Base-by-base conservation (phyloP, 2,888 invertebrate species). In the Lycocerus yunnanus region DNA sequence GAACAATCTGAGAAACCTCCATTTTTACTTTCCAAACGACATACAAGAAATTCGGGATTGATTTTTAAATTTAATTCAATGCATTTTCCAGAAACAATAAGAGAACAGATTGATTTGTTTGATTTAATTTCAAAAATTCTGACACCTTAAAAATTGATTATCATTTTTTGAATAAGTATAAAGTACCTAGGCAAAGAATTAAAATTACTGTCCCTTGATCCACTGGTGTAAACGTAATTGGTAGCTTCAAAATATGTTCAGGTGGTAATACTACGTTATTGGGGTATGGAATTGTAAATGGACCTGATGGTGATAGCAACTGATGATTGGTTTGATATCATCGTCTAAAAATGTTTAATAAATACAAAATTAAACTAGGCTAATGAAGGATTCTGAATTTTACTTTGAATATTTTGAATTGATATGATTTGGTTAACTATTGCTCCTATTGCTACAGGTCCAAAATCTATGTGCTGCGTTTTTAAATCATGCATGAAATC, bases 401-500 rank as follows among this genome's bases (percentile, higher is more conserved):
- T 78, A 83, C 83, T 65, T 77, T 80, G 73, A 16, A 83, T 80
- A 59, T 83, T 83, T 68, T 81, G 79, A 13, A 83, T 65, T 0
- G 76, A 79, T 10, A 83, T 73, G 1, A 79, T 73, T 43, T 75
- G 79, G 43, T 76, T 80, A 5, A 18, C 15, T 3, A 74, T 73
- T 59, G 66, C 73, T n/a, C 82, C 82, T 15, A 83, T 58, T 6
- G 77, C 58, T 0, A 78, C 76, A 3, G 69, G 66, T 1, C 83
- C 83, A 75, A 83, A 83, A 77, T 82, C 80, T n/a, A 83, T 68
- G 11, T 78, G 79, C 66, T 83, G 82, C 9, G 75, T 61, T 9
- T 78, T 77, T 9, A 82, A 75, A 71, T 84, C 81, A 73, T 82
- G 82, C 10, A 81, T 75, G 65, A 84, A 83, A 66, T 80, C 79